Evolutionary conservation across 2,888 invertebrate species (phyloP).

Genomic region (Andrena hattorfiana): DNA sequence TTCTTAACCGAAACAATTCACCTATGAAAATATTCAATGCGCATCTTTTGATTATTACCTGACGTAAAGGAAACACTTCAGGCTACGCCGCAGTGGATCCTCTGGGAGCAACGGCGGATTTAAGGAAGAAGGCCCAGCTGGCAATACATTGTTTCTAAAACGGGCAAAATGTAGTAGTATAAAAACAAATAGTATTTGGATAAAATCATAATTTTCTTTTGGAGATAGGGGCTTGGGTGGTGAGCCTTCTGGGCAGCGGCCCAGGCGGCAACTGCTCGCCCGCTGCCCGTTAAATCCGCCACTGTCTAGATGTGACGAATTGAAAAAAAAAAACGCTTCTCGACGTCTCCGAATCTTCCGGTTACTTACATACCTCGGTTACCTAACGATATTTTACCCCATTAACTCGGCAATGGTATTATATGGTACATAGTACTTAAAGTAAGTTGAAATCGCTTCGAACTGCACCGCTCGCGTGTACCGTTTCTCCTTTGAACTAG

Average conservation of each 20-base stretch:
- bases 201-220: too few relatives aligned
- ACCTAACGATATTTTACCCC: conserved; percentile 28
- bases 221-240: too few relatives aligned
- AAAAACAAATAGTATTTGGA: too few relatives aligned
- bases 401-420: conserved; percentile 58
- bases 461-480: conserved; percentile 34
- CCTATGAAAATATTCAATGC: background rate
- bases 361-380: conserved; percentile 18
- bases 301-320: background rate
- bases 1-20: background rate
- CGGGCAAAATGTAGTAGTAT: too few relatives aligned
- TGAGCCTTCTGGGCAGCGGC: too few relatives aligned
- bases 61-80: background rate
- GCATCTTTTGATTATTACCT: background rate
- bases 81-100: background rate
- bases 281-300: too few relatives aligned
- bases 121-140: background rate
- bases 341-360: background rate
- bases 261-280: too few relatives aligned
- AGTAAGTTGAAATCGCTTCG: conserved; percentile 38
- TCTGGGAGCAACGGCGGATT: background rate
- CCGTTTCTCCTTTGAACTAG: background rate
- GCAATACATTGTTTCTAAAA: too few relatives aligned
- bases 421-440: conserved; percentile 55
- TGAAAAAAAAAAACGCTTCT: background rate